Evolutionary conservation across 2,888 invertebrate species (phyloP), one percentile per base, ranked within the genome.

Genomic region (Anthophora plumipes): DNA sequence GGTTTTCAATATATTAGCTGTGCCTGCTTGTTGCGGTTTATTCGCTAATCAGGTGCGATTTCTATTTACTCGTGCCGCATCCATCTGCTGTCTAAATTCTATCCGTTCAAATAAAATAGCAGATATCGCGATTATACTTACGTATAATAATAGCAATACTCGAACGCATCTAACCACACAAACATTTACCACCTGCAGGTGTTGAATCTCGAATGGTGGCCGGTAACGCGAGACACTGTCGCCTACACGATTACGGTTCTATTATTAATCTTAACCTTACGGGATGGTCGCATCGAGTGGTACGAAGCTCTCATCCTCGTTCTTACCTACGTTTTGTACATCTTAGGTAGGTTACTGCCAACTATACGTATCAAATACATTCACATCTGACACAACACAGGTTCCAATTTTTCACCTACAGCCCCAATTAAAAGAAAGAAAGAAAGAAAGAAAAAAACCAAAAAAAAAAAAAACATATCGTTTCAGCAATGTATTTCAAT

Each of bases 1-100:
- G 6, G 96, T 97, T 12, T 97, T 97, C 93, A 97, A 97, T 92
- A 95, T 97, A 70, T 94, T 97, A 9, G 96, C 96, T 0, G 96
- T 97, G 1, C 96, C 96, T 0, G 96, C 96, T 0, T 96, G 96
- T 90, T 97, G 97, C 89, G 97, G 96, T 7, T 93, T 93, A 72
- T 92, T 96, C 76, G 95, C 95, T 59, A 94, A 94, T 76, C 94
- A 94, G 94, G 95, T 96, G 92, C 91, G 20, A 74, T 12, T 31
- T 20, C 48, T 31, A 14, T 11, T 17, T 17, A 25, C 25, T n/a
- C n/a, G n/a, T n/a, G n/a, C n/a, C n/a, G n/a, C n/a, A n/a, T n/a
- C n/a, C n/a, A n/a, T n/a, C n/a, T n/a, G n/a, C n/a, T n/a, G n/a
- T n/a, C n/a, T n/a, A n/a, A n/a, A n/a, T n/a, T n/a, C n/a, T n/a